Evolutionary conservation across 2,797 vertebrate species (phyloP).

Genomic region (Lagodon rhomboides): DNA sequence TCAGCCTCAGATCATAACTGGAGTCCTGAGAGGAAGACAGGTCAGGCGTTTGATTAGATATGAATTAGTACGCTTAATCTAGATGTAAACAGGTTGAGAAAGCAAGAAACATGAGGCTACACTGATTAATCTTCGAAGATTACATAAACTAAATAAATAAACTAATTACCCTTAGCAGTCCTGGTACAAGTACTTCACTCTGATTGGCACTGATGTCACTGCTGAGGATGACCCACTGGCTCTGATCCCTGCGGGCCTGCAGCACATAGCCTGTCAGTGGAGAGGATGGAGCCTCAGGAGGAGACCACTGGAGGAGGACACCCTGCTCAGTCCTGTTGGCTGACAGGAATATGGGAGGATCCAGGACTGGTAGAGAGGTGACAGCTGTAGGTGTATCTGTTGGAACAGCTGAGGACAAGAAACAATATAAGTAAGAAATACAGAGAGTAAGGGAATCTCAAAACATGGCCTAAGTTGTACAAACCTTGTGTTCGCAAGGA

Average conservation of each 20-base stretch:
- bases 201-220: constrained; percentile 85
- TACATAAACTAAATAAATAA: background rate
- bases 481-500: constrained; percentile 87
- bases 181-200: constrained; percentile 90
- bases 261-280: constrained; percentile 89
- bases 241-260: constrained; percentile 89
- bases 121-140: background rate
- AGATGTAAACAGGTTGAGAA: background rate
- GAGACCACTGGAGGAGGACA: constrained; percentile 90
- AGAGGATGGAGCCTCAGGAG: constrained; percentile 83
- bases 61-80: too few relatives aligned
- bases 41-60: constrained; percentile 21
- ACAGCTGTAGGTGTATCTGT: constrained; percentile 75
- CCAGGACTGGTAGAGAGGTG: constrained; percentile 74
- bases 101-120: background rate
- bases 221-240: constrained; percentile 91
- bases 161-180: constrained; percentile 90
- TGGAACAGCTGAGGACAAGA: constrained; percentile 68
- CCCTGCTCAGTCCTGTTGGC: constrained; percentile 89
- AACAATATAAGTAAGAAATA: background rate
- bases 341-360: constrained; percentile 88
- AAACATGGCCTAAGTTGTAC: constrained; percentile 24
- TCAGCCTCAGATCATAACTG: constrained; percentile 92
- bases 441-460: background rate
- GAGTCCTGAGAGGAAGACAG: constrained; percentile 85